Conservation (phyloP, 53 echinoderm and acorn worm species). For the Stichopus horrens region DNA sequence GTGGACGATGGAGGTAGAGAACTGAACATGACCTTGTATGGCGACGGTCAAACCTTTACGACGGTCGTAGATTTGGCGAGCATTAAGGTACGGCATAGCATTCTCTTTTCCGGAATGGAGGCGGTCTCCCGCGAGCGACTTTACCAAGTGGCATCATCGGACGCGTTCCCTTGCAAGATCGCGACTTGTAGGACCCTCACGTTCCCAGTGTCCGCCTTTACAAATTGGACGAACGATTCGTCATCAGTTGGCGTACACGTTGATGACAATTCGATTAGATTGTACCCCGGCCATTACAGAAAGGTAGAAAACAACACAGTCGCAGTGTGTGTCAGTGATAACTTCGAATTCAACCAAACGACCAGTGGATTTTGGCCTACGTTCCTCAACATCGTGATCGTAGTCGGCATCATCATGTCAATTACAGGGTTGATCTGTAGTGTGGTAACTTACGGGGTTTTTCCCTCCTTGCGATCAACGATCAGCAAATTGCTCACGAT, state of each 20-base stretch:
- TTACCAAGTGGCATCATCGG: slow-evolving; percentile 5
- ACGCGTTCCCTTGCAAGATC: slow-evolving; percentile 5
- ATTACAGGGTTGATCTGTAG: neutral
- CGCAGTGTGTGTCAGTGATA: neutral
- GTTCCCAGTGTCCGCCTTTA: neutral
- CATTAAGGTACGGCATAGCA: neutral
- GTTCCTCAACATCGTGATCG: neutral
- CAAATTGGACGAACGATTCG: neutral
- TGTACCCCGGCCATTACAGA: neutral
- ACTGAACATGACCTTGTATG: neutral
- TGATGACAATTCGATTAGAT: neutral
- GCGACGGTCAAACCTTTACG: neutral
- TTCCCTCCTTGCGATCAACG: slow-evolving; percentile 12
- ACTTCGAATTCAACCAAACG: neutral
- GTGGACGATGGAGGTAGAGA: neutral
- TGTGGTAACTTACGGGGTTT: neutral
- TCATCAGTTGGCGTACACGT: neutral
- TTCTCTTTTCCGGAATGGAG: neutral
- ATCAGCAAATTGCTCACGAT: slow-evolving; percentile 14
- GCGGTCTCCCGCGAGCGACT: neutral
- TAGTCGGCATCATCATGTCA: neutral
- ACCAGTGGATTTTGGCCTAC: neutral
- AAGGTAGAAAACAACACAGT: neutral
- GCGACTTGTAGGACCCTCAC: neutral
- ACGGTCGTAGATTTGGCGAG: neutral